Conservation (phyloP, 30 jellyfish, hydroid and myxozoan genomes). For the Turritopsis dohrnii region DNA sequence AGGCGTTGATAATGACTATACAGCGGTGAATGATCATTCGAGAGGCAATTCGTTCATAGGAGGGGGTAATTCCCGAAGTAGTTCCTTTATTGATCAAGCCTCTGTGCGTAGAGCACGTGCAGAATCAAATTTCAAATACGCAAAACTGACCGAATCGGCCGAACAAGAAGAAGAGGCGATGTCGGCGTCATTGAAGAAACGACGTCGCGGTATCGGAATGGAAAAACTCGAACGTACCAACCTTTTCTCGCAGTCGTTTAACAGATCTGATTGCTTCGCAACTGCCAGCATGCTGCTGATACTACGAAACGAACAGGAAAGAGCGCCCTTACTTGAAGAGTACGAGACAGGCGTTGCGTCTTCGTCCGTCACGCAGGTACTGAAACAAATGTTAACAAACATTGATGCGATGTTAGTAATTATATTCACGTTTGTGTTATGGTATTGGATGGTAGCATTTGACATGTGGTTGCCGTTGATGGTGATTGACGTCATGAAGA, state of each 20-base stretch:
- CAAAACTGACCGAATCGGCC: neutral
- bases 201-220: neutral
- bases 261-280: neutral
- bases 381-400: neutral
- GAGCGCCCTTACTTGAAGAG: neutral
- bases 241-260: neutral
- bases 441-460: conserved; percentile 22
- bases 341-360: neutral
- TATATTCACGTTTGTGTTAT: neutral
- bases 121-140: neutral
- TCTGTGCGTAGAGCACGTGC: neutral
- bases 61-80: neutral
- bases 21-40: neutral
- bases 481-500: neutral
- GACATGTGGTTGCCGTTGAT: conserved; percentile 19
- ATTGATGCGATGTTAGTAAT: neutral
- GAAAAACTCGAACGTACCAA: neutral
- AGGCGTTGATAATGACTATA: neutral
- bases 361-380: neutral
- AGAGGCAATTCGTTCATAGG: neutral
- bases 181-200: neutral
- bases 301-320: neutral
- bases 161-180: neutral
- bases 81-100: neutral
- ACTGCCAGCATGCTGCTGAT: neutral